A percentile compares a stretch with the other conserved stretches of the same genome.
Evolutionary conservation across 2,113 vertebrate species (phyloP).

Genomic region (Felis chaus): DNA sequence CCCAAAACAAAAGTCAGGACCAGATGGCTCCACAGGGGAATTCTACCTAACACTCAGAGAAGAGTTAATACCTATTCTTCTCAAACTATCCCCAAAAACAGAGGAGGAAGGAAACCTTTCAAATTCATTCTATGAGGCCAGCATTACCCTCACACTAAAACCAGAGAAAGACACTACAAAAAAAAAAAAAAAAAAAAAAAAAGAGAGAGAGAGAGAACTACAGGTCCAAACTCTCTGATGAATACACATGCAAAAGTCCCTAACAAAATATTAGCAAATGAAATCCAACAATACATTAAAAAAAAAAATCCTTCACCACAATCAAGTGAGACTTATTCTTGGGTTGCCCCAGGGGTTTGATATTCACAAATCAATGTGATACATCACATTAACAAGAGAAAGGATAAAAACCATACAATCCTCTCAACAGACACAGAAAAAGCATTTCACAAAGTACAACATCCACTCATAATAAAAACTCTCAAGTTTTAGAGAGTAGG

Average conservation of each 20-base stretch:
- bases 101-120: not conserved
- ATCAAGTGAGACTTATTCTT: not conserved
- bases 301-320: not conserved
- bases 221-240: not conserved
- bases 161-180: not conserved
- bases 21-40: not conserved
- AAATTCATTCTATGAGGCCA: not conserved
- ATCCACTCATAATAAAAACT: not conserved
- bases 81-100: not conserved
- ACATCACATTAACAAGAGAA: not conserved
- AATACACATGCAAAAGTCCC: not conserved
- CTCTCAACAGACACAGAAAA: not conserved
- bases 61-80: not conserved
- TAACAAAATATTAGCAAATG: not conserved
- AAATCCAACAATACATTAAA: not conserved
- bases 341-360: not conserved
- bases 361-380: not conserved
- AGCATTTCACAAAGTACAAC: not conserved
- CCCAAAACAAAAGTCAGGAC: not conserved
- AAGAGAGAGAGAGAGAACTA: not conserved
- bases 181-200: accelerated
- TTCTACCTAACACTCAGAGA: not conserved
- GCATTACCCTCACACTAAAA: not conserved
- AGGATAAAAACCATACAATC: not conserved
- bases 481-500: not conserved